These are phyloP conservation scores for Philypnodon macrostomus DNA, from an alignment of 2,797 vertebrate genomes.

Conservation along the genomic window DNA sequence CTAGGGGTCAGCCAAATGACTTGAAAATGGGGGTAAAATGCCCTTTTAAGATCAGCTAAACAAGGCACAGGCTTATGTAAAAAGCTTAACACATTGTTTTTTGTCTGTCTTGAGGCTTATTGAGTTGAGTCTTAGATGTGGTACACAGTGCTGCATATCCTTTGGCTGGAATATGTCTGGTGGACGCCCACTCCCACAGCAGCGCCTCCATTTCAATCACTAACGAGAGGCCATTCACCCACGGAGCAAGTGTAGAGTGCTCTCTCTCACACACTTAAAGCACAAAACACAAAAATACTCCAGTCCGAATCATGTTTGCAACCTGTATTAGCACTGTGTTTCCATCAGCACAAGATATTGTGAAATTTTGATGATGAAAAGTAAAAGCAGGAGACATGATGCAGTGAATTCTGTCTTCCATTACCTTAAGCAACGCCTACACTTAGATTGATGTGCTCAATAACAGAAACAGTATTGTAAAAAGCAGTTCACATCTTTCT, in stretches of 20 bases:
- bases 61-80: not conserved
- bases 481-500: too few relatives aligned
- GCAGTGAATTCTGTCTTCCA: too few relatives aligned
- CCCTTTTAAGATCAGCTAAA: too few relatives aligned
- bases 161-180: conserved; percentile 27
- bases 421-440: too few relatives aligned
- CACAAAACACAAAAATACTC: conserved; percentile 16
- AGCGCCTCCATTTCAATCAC: conserved; percentile 49
- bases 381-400: too few relatives aligned
- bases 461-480: too few relatives aligned
- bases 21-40: too few relatives aligned
- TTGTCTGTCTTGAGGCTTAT: conserved; percentile 12
- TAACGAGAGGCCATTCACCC: conserved; percentile 67
- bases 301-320: conserved; percentile 19
- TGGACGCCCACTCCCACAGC: conserved; percentile 57
- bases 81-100: not conserved
- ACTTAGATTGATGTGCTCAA: too few relatives aligned
- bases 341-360: too few relatives aligned
- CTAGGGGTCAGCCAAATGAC: too few relatives aligned
- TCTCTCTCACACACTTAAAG: conserved; percentile 41
- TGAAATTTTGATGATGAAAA: too few relatives aligned
- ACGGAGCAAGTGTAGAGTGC: conserved; percentile 32
- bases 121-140: conserved; percentile 24
- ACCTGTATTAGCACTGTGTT: not conserved
- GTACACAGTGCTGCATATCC: conserved; percentile 23